Evolutionary conservation across 2,888 invertebrate genomes (phyloP).

Genomic region (Chalcosyrphus nemorum): DNA sequence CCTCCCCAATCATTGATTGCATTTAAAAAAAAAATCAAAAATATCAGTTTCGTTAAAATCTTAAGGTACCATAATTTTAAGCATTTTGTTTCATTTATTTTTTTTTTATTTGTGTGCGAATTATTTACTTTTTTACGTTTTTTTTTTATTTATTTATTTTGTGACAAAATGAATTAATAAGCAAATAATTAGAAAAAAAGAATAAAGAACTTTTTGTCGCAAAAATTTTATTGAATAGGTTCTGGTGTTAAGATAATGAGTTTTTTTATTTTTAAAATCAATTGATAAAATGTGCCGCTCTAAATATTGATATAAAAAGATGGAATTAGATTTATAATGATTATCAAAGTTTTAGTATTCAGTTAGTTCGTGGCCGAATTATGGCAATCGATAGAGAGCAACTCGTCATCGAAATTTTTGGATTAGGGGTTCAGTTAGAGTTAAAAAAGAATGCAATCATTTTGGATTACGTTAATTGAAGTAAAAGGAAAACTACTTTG

Average conservation of each 20-base stretch:
- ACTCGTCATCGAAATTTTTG: no score
- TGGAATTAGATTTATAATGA: no score
- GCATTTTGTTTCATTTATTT: constrained; percentile 50
- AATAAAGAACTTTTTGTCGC: constrained; percentile 45
- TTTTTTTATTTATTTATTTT: not conserved
- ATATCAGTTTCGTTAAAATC: constrained; percentile 62
- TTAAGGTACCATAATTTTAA: constrained; percentile 68
- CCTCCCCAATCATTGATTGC: constrained; percentile 61
- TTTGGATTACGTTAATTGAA: no score
- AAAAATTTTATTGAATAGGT: constrained; percentile 1
- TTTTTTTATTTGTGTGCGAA: constrained; percentile 59
- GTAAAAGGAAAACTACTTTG: no score
- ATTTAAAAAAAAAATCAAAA: constrained; percentile 45
- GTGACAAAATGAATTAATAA: not conserved
- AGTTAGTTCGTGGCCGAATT: no score
- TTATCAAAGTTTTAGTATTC: no score
- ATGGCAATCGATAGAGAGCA: no score
- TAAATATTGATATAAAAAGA: no score
- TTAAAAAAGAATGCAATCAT: no score
- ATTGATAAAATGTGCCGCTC: no score
- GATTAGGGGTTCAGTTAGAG: no score
- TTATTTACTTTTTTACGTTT: constrained; percentile 35
- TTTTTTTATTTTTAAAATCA: no score
- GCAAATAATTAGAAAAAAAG: not conserved
- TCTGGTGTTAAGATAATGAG: constrained; percentile 54